Evolutionary conservation across 2,113 vertebrate genomes (phyloP).

Genomic region (Calidris pugnax): DNA sequence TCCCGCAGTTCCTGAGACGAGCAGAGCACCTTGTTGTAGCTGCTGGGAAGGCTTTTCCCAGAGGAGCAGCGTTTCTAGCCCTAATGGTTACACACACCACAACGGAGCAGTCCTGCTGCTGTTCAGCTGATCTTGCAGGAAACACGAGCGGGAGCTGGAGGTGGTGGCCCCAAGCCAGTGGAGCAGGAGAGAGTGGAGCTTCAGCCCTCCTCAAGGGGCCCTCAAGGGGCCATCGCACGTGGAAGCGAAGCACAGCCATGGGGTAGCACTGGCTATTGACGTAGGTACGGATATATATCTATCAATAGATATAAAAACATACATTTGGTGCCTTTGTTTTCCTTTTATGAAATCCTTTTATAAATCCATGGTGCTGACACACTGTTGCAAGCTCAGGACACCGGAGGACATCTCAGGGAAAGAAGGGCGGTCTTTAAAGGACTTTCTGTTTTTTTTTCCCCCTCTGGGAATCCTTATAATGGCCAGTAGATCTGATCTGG

Average conservation of each 20-base stretch:
- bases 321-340: background rate
- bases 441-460: background rate
- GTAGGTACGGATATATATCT: background rate
- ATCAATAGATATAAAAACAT: background rate
- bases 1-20: background rate
- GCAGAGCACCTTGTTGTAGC: background rate
- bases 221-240: no score
- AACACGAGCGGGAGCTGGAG: background rate
- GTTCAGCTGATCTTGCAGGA: background rate
- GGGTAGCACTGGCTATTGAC: background rate
- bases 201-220: background rate
- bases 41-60: background rate
- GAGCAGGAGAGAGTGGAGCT: background rate
- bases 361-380: background rate
- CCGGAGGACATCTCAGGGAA: background rate
- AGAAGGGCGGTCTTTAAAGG: background rate
- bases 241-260: constrained; percentile 6
- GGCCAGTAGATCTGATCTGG: background rate
- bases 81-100: background rate
- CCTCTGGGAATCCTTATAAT: background rate
- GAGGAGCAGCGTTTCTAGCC: background rate
- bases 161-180: background rate
- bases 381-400: background rate
- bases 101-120: background rate
- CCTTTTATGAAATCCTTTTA: background rate